A percentile compares a stretch with the other conserved stretches of the same genome.
These are phyloP conservation scores for Eristalis pertinax DNA, from an alignment of 2,888 invertebrate species.

Conservation along the genomic window DNA sequence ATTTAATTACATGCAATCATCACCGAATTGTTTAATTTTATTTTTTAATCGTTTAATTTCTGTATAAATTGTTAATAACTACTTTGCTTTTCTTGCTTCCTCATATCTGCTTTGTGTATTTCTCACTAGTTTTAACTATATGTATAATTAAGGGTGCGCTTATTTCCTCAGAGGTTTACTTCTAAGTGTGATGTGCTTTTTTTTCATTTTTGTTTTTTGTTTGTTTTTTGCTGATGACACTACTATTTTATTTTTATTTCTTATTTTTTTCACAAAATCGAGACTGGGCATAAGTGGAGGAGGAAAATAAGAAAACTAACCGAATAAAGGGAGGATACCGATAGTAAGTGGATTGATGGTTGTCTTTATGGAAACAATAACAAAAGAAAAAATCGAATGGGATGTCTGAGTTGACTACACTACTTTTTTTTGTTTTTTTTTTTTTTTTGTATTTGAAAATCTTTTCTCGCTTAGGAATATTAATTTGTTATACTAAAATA, in stretches of 20 bases:
- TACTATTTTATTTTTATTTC: neutral
- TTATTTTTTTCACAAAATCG: neutral
- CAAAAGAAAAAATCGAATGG: neutral
- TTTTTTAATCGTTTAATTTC: constrained; percentile 21
- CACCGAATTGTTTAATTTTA: constrained; percentile 38
- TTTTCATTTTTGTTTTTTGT: too few relatives aligned
- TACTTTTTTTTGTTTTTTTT: constrained; percentile 15
- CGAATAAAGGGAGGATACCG: constrained; percentile 14
- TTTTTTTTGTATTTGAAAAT: neutral
- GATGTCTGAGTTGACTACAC: constrained; percentile 30
- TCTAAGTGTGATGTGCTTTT: constrained; percentile 55
- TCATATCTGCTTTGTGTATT: constrained; percentile 23
- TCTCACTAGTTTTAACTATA: constrained; percentile 50
- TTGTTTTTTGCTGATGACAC: constrained; percentile 28
- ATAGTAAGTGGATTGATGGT: constrained; percentile 39
- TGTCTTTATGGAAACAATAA: neutral
- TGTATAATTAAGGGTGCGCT: constrained; percentile 63
- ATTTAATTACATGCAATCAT: constrained; percentile 48
- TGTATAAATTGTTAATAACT: constrained; percentile 68
- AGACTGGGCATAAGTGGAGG: constrained; percentile 12
- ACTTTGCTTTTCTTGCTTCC: constrained; percentile 39
- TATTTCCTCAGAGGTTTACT: constrained; percentile 32
- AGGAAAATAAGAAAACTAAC: neutral
- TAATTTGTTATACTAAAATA: constrained; percentile 74
- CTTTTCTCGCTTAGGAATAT: constrained; percentile 58